Percentiles rank a stretch among this genome's conserved stretches.
Conservation (phyloP, 2,113 vertebrate genomes). For the Stigmatopora argus region DNA sequence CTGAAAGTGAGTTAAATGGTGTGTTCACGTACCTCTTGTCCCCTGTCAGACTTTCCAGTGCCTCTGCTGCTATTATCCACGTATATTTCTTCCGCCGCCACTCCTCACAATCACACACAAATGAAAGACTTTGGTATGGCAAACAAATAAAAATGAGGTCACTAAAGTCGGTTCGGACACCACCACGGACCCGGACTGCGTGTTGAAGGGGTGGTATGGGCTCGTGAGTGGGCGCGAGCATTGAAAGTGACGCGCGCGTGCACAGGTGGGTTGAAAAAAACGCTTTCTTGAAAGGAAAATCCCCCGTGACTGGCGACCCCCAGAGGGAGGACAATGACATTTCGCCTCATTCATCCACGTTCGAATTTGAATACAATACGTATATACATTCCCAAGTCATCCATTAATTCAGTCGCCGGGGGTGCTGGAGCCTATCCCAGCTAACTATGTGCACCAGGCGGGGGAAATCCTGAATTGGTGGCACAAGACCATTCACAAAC, state of each 20-base stretch:
- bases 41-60: constrained; percentile 22
- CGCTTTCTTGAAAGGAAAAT: not conserved
- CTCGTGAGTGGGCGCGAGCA: not conserved
- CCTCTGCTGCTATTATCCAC: not conserved
- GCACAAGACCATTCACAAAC: too few relatives aligned
- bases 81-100: too few relatives aligned
- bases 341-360: not conserved
- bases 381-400: too few relatives aligned
- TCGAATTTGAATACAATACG: too few relatives aligned
- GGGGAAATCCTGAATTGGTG: too few relatives aligned
- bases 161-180: not conserved
- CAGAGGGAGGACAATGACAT: not conserved
- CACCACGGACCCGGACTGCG: not conserved
- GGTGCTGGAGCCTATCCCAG: too few relatives aligned
- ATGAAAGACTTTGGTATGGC: not conserved
- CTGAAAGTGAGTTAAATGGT: not conserved
- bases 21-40: constrained; percentile 26
- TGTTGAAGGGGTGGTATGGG: not conserved
- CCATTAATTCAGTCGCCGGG: too few relatives aligned
- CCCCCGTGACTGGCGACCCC: not conserved
- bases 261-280: not conserved
- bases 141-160: not conserved
- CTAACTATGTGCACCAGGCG: too few relatives aligned
- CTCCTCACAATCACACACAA: not conserved
- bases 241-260: not conserved